Evolutionary conservation across 1,140 invertebrate genomes (phyloP), one percentile per base, ranked within the genome.

Genomic region (Nebria ingens): DNA sequence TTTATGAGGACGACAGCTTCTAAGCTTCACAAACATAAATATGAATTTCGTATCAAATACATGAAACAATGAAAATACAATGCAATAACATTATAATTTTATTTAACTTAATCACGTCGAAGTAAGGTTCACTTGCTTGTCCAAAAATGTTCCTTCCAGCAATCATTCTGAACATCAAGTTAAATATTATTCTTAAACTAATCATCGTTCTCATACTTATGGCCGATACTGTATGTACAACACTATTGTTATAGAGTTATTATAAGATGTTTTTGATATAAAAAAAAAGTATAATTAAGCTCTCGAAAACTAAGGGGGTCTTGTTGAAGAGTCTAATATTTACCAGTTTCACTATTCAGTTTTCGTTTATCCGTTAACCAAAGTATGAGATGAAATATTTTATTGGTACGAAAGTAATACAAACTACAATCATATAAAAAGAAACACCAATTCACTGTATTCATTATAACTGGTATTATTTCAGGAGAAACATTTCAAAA

Each of bases 371-470:
- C n/a, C n/a, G n/a, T n/a, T n/a, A n/a, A n/a, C n/a, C n/a, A n/a
- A n/a, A n/a, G n/a, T n/a, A n/a, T n/a, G n/a, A n/a, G 17, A 45
- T 12, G 15, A 45, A 17, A 45, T 4, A 6, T 12, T 45, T 45
- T 45, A 12, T 4, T 45, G 40, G 15, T 45, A 45, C 9, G n/a
- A n/a, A n/a, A n/a, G 40, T 45, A 34, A 9, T 12, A 9, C 9
- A 9, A 11, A 45, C 15, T 45, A 45, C 40, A 45, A 45, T 45
- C 40, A 45, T 45, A 11, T 45, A n/a, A 45, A 11, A n/a, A n/a
- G n/a, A n/a, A 45, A 45, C 40, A 45, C 40, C 40, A 45, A 45
- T 45, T 45, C 40, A 45, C 40, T 45, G 40, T 45, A 45, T 45
- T 17, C 40, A 45, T 45, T 45, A 4, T 12, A 45, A 45, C 40